Base-by-base conservation (phyloP, 2,888 invertebrate genomes). In the Amphipoea oculea region DNA sequence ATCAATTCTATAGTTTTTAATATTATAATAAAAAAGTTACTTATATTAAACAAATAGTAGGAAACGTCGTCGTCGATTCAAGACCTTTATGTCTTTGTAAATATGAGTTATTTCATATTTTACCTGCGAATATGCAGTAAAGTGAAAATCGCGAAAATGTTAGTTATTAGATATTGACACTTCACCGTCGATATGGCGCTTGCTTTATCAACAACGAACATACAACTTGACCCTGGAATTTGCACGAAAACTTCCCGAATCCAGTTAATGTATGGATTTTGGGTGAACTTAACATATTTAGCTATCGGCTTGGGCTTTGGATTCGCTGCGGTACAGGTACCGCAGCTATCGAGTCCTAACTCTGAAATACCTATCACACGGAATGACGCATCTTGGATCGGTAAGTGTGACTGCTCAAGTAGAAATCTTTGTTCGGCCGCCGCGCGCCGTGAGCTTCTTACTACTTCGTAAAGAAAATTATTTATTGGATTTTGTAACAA, bases 271-370 rank as follows among this genome's bases (percentile, higher is more conserved):
- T 95, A 95, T 68, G 94, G 95, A 0, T 5, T 93, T 20, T 94
- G 95, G 94, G 93, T 93, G 42, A 98, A 97, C 86, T 90, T 98
- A 42, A 97, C 97, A 0, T 96, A 97, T 40, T 93, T 98, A 23
- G 97, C 97, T 82, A 97, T 97, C 0, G 98, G 98, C 4, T 94
- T 98, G 92, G 96, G 97, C 0, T 97, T 97, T 88, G 97, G 97
- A 1, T 98, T 98, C 82, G 97, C 97, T 4, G 97, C 98, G 9
- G 97, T 98, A 9, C 97, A 97, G 0, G 92, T 97, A 42, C 97
- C 98, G 1, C 98, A 98, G 84, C 89, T 98, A 12, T 88, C 93
- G 73, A 89, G 90, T 23, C 78, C 92, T 0, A 93, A 95, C 67
- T 96, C 97, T 36, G 74, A 88, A 4, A 96, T 98, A 73, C 83